Evolutionary conservation across 64 coral and sea anemone genomes (phyloP), one percentile per base, ranked within the genome.

Genomic region (Astreopora myriophthalma): DNA sequence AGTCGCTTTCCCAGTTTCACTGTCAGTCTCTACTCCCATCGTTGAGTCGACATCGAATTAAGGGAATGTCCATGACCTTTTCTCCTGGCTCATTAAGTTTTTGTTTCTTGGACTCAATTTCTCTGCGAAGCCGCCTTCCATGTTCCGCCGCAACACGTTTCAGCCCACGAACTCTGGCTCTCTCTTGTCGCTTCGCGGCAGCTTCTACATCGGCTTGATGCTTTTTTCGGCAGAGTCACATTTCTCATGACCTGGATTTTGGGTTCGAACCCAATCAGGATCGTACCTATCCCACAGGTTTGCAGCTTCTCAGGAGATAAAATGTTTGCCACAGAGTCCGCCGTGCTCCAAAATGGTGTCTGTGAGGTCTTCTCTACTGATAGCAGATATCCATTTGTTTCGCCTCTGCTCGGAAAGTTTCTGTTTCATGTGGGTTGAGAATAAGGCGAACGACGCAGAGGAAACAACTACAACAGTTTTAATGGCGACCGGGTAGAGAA

Each of bases 231-330:
- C 22, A 28, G 91, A 76, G 29, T 74, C 73, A 46, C 27, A 67
- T 70, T 87, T 87, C 30, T 93, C 69, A 71, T 93, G 64, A 74
- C 91, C 84, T 52, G 86, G 37, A 78, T 93, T 55, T 69, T 80
- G 78, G 27, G 89, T 73, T 48, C 68, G 68, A 61, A 85, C 49
- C 79, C 90, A 85, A 24, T 93, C 73, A 14, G 91, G 73, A 46
- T 93, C 28, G 42, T 48, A 86, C 48, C 73, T 86, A 76, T 86
- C 71, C 70, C 82, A 86, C n/a, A 79, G 83, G 30, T 62, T 89
- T 67, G 73, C 87, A 4, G 73, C 87, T 17, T 78, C 5, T 69
- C 65, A 23, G 0, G n/a, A 30, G 65, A 69, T 69, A 69, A 69
- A 69, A 30, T 69, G 91, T 34, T 39, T 88, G 30, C 84, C 85